Evolutionary conservation across 2,113 vertebrate genomes (phyloP).

Genomic region (Malurus cyaneus): DNA sequence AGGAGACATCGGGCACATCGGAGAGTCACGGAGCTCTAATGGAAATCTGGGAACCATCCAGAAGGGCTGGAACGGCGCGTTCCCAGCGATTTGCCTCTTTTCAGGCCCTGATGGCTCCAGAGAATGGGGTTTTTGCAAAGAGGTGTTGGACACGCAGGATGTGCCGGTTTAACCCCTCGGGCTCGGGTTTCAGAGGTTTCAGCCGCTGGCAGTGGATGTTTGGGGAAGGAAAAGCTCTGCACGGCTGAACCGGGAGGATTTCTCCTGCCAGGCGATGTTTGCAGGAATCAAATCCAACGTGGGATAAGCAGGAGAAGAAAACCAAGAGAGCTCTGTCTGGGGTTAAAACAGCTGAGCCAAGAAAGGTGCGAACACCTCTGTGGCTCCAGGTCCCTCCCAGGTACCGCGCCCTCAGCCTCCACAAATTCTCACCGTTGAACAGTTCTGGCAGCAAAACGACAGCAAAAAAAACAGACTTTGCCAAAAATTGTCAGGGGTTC

Average conservation of each 20-base stretch:
- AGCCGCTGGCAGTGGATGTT: not conserved
- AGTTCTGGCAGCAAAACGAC: not conserved
- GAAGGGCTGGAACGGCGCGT: not conserved
- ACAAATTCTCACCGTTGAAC: not conserved
- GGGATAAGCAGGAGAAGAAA: not conserved
- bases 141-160: not conserved
- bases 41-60: not conserved
- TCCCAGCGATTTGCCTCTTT: not conserved
- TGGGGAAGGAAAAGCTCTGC: not conserved
- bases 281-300: not conserved
- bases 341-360: not conserved
- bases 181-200: not conserved
- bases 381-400: not conserved
- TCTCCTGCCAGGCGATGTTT: not conserved
- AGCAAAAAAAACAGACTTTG: not conserved
- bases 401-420: not conserved
- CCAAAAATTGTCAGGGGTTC: not conserved
- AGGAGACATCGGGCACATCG: not conserved
- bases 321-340: not conserved
- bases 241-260: rapidly evolving
- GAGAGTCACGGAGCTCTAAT: not conserved
- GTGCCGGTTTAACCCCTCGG: rapidly evolving
- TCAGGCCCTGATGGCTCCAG: not conserved
- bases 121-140: not conserved
- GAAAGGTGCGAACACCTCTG: not conserved